Evolutionary conservation across 2,113 vertebrate genomes (phyloP).

Genomic region (Mellivora capensis): DNA sequence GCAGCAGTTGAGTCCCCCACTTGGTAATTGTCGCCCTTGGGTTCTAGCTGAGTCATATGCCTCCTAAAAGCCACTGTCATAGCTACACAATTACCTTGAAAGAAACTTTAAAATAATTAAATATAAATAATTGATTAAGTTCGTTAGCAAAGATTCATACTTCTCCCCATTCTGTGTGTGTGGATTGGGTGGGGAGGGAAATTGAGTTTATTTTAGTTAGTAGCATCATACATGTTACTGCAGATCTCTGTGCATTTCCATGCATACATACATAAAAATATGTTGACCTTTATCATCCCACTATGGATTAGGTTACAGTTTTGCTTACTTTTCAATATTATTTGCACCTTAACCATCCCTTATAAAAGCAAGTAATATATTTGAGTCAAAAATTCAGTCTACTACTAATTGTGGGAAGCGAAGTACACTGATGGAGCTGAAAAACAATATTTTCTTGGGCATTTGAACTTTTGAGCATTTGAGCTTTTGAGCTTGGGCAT

Average conservation of each 20-base stretch:
- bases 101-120: slow-evolving; percentile 13
- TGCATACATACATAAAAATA: not conserved
- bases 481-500: not conserved
- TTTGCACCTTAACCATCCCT: not conserved
- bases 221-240: not conserved
- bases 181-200: not conserved
- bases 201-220: not conserved
- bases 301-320: not conserved
- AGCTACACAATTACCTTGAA: not conserved
- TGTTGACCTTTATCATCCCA: not conserved
- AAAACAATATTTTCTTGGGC: not conserved
- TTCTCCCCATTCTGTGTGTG: not conserved
- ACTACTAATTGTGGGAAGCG: not conserved
- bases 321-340: not conserved
- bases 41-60: not conserved
- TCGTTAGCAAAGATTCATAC: not conserved
- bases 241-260: not conserved
- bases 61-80: not conserved
- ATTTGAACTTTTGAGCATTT: not conserved
- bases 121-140: not conserved
- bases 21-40: not conserved
- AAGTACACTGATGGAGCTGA: not conserved
- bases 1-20: not conserved
- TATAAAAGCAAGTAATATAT: slow-evolving; percentile 2
- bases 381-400: not conserved